These are phyloP conservation scores for Loripinus fragilis DNA, from an alignment of 2,888 invertebrate genomes.

Conservation along the genomic window DNA sequence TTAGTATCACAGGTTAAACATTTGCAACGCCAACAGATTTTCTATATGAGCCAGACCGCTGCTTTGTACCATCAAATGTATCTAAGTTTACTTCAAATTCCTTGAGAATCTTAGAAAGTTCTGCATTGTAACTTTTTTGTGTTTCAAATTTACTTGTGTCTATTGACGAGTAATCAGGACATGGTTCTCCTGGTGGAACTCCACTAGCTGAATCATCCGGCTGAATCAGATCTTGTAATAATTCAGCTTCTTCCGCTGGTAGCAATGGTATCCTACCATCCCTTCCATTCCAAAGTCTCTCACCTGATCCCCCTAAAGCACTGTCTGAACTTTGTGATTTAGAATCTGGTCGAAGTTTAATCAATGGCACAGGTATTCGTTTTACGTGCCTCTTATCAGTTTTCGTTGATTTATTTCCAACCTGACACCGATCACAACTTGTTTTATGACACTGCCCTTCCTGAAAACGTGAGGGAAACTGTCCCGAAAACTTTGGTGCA, in stretches of 20 bases:
- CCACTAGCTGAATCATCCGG: conserved; percentile 56
- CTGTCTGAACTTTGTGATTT: conserved; percentile 59
- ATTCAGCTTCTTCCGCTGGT: conserved; percentile 41
- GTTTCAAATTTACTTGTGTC: conserved; percentile 10
- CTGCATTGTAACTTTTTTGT: conserved; percentile 42
- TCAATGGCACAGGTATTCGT: not conserved
- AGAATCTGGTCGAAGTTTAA: conserved; percentile 24
- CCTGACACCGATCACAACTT: conserved; percentile 52
- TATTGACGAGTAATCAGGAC: conserved; percentile 48
- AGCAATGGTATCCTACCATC: conserved; percentile 22
- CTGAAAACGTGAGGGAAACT: conserved; percentile 51
- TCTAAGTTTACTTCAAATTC: conserved; percentile 54
- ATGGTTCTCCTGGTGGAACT: conserved; percentile 38
- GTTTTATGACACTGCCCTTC: conserved; percentile 40
- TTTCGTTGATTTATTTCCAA: not conserved
- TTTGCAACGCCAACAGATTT: not conserved
- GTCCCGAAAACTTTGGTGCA: conserved; percentile 41
- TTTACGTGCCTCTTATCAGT: not conserved
- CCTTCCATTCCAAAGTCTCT: conserved; percentile 40
- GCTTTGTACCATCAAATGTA: not conserved
- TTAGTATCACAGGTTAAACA: not conserved
- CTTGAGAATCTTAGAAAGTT: conserved; percentile 46
- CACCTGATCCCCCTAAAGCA: conserved; percentile 59
- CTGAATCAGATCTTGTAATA: conserved; percentile 50
- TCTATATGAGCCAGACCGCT: not conserved